These are phyloP conservation scores for Anabacerthia variegaticeps DNA, from an alignment of 2,797 vertebrate species.

Conservation along the genomic window DNA sequence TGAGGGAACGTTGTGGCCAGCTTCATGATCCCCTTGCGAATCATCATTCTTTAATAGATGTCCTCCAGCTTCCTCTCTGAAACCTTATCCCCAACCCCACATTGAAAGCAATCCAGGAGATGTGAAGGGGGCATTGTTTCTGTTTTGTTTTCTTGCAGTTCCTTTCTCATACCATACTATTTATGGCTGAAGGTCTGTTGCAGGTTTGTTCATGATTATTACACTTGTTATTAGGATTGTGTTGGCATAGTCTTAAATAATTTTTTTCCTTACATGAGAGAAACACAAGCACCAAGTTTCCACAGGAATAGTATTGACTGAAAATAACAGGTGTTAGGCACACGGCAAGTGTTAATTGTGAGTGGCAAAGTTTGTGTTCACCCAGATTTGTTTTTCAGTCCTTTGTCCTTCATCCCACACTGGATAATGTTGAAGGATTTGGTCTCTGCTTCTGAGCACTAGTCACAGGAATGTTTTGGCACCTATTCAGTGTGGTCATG, in stretches of 20 bases:
- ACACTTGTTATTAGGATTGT: not conserved
- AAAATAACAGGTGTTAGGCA: not conserved
- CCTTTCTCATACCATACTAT: not conserved
- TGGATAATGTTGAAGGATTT: not conserved
- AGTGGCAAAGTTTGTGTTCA: not conserved
- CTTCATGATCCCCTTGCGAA: not conserved
- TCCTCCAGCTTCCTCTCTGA: not conserved
- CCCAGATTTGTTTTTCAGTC: not conserved
- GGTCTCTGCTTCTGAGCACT: not conserved
- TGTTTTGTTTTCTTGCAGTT: not conserved
- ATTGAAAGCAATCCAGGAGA: not conserved
- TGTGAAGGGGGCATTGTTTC: rapidly evolving
- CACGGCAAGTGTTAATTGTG: not conserved
- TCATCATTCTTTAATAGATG: not conserved
- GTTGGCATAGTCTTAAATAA: not conserved
- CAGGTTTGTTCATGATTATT: not conserved
- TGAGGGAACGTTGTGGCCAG: not conserved
- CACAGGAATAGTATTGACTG: not conserved
- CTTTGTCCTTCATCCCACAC: not conserved
- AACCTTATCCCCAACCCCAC: not conserved
- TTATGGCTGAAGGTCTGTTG: not conserved
- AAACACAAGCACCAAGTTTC: not conserved
- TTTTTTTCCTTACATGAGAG: not conserved
- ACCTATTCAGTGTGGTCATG: not conserved
- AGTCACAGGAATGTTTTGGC: slow-evolving; percentile 30